Conservation (phyloP, 1,140 invertebrate genomes). For the Heliothis virescens region DNA sequence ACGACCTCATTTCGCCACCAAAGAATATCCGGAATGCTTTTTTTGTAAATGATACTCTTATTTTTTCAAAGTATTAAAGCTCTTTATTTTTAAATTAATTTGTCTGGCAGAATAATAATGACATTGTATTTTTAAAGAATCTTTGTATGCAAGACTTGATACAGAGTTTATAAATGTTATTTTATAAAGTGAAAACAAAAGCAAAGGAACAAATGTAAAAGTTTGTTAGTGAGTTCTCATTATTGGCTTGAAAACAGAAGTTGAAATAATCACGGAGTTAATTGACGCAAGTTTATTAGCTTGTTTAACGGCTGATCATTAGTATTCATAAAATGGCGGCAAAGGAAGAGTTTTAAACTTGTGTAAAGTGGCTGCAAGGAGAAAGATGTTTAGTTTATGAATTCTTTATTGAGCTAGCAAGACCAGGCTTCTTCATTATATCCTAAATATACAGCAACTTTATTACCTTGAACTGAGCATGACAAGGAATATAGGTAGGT, state of each 20-base stretch:
- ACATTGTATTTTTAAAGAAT: no score
- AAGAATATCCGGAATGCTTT: background rate
- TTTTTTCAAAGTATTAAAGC: background rate
- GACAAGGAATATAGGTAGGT: no score
- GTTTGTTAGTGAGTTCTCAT: background rate
- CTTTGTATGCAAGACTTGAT: no score
- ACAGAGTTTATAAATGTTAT: no score
- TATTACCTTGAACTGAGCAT: background rate
- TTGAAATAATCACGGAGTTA: constrained; percentile 22
- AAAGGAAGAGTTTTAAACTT: background rate
- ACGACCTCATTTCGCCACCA: constrained; percentile 17
- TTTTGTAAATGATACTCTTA: background rate
- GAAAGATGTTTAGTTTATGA: constrained; percentile 22
- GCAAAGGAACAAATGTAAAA: background rate
- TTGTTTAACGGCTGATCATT: background rate
- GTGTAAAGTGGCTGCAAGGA: background rate
- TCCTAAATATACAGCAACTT: background rate
- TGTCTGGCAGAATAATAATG: background rate
- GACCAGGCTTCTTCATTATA: background rate
- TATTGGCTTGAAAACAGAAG: background rate
- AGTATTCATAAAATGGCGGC: constrained; percentile 15
- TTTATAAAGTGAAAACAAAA: no score
- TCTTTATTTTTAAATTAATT: constrained; percentile 2
- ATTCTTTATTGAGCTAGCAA: background rate
- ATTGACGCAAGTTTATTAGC: constrained; percentile 9